Conservation (phyloP, 2,113 vertebrate genomes). For the Girardinichthys multiradiatus region DNA sequence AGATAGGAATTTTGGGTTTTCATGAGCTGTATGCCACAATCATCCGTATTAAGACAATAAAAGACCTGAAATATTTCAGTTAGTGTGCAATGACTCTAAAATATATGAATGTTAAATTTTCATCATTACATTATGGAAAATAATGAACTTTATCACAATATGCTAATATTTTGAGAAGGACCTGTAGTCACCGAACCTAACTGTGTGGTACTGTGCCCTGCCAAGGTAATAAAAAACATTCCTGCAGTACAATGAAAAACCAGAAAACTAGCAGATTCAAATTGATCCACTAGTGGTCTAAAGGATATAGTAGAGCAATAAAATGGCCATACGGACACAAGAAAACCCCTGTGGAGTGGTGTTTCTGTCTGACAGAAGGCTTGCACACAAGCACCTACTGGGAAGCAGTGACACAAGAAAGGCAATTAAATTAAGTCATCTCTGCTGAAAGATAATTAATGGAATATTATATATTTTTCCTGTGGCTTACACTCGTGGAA, state of each 20-base stretch:
- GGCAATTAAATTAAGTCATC: not conserved
- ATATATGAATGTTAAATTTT: too few relatives aligned
- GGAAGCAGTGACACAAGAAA: too few relatives aligned
- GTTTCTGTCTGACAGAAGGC: not conserved
- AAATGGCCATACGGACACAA: not conserved
- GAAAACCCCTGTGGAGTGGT: not conserved
- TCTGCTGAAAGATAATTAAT: not conserved
- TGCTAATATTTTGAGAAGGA: too few relatives aligned
- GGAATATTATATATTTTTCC: not conserved
- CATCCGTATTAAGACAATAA: too few relatives aligned
- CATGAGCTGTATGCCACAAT: too few relatives aligned
- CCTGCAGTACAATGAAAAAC: too few relatives aligned
- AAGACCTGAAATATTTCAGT: too few relatives aligned
- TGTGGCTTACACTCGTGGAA: not conserved
- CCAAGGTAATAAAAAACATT: not conserved
- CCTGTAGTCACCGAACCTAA: too few relatives aligned
- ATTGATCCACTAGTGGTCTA: not conserved
- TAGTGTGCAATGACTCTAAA: too few relatives aligned
- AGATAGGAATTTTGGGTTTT: too few relatives aligned
- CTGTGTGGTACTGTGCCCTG: not conserved
- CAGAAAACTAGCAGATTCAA: not conserved
- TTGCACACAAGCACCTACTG: not conserved
- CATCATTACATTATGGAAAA: too few relatives aligned
- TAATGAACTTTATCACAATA: too few relatives aligned
- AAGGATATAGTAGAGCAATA: not conserved